Evolutionary conservation across 2,113 vertebrate genomes (phyloP), one percentile per base, ranked within the genome.

Genomic region (Apteryx mantelli): DNA sequence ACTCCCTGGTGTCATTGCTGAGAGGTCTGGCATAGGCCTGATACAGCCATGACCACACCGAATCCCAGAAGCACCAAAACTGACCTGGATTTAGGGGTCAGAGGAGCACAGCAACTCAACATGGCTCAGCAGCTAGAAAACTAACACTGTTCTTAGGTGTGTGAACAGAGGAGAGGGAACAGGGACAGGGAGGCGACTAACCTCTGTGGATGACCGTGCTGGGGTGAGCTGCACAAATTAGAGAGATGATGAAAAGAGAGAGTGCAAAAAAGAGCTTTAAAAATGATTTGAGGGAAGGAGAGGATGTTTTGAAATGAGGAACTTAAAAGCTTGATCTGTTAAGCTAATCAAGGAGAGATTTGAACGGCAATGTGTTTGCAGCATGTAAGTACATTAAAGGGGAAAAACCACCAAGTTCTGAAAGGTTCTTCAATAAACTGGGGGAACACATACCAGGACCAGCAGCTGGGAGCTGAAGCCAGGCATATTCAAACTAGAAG

Each of bases 321-420:
- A 85, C 75, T 92, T 92, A 89, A 88, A 95, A 92, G 36, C 82
- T 66, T 79, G 71, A 58, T 92, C 94, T 92, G 46, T 61, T 91
- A 86, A 89, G 64, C 63, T 97, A 93, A 85, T 93, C 89, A 56
- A 89, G 86, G 79, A 91, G 76, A 85, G 26, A 18, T 85, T 46
- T 93, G 90, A 87, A 89, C 95, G 88, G 52, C 88, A 89, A 85
- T 6, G 52, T 66, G 30, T 56, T 94, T 56, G 34, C 87, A 86
- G 78, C 56, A 79, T 9, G 0, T 7, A 46, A 89, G 71, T 5
- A 12, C 64, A 86, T 84, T 34, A 15, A 40, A 65, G 65, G 74
- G 65, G 74, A 93, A 89, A 94, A 76, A 34, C 6, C 82, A 89
- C 50, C 40, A 64, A 53, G 50, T 48, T 56, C 84, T 77, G 50